Evolutionary conservation across 2,113 vertebrate species (phyloP).

Genomic region (Pterophyllum scalare): DNA sequence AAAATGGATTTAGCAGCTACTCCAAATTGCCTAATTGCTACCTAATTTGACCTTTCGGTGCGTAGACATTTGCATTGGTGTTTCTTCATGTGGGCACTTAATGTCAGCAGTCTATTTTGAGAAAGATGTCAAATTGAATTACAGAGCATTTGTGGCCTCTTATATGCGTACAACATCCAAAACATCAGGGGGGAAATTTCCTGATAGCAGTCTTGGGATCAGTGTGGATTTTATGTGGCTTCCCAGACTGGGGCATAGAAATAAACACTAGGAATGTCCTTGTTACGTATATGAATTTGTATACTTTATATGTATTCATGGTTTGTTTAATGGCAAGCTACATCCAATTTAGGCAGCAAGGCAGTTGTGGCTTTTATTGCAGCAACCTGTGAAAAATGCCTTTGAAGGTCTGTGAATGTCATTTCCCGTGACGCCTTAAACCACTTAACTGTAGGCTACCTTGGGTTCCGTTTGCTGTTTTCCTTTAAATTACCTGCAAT

Average conservation of each 20-base stretch:
- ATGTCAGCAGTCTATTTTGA: slow-evolving; percentile 24
- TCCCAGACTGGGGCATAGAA: not conserved
- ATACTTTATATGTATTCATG: not conserved
- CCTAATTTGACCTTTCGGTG: slow-evolving; percentile 33
- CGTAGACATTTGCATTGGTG: not conserved
- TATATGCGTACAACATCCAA: not conserved
- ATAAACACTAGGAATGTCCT: not conserved
- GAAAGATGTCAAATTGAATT: slow-evolving; percentile 20
- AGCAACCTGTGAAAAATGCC: slow-evolving; percentile 17
- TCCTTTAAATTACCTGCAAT: slow-evolving; percentile 47
- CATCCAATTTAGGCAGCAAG: slow-evolving; percentile 11
- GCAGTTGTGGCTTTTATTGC: slow-evolving; percentile 35
- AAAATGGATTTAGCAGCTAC: slow-evolving; percentile 56
- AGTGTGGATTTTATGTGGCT: not conserved
- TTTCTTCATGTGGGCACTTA: slow-evolving; percentile 27
- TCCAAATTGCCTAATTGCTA: slow-evolving; percentile 14
- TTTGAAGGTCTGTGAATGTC: not conserved
- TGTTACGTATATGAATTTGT: not conserved
- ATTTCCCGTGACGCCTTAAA: slow-evolving; percentile 36
- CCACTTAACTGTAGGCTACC: slow-evolving; percentile 19
- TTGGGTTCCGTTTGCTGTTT: slow-evolving; percentile 44
- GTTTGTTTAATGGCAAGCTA: slow-evolving; percentile 2
- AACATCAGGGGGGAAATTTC: not conserved
- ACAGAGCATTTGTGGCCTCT: not conserved
- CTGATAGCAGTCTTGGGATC: not conserved